Evolutionary conservation across 2,888 invertebrate genomes (phyloP), one percentile per base, ranked within the genome.

Genomic region (Amblyteles armatorius): DNA sequence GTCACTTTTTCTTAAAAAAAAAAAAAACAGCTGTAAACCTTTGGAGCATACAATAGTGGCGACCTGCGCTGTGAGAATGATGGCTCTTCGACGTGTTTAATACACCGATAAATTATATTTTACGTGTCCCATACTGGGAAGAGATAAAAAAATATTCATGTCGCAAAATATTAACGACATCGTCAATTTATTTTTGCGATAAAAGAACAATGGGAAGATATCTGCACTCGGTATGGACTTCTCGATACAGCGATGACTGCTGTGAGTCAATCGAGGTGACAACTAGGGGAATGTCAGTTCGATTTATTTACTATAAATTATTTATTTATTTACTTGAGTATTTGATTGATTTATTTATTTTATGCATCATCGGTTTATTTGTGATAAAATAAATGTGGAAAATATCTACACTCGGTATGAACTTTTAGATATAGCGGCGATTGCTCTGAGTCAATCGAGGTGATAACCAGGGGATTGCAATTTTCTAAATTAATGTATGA

Each of bases 261-360:
- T 22, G 55, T 73, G 72, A 79, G 33, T 79, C 72, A 72, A 67
- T 67, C 52, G 29, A 40, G 22, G 67, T 73, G 67, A 80, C 29
- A 68, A 67, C 50, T 16, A 13, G 13, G 29, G 57, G 7, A 52
- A 52, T 26, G 52, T 29, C 13, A 44, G 57, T 36, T 36, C 36
- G 36, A 67, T 74, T 29, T 36, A 65, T 65, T 52, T 63, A 33
- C n/a, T 50, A 11, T 44, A 2, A 40, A 3, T 67, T 50, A 11
- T 26, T 7, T 65, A 3, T 67, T 19, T 67, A 13, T 67, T 26
- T 22, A 22, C 22, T 22, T 22, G 22, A 5, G 0, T 33, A 33
- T 5, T 33, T 33, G 33, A 33, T 33, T 5, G 5, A 33, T 33
- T 33, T 36, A 36, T 36, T 6, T 6, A 6, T 36, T 36, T 36